Evolutionary conservation across 2,888 invertebrate genomes (phyloP), one percentile per base, ranked within the genome.

Genomic region (Mythimna albipuncta): DNA sequence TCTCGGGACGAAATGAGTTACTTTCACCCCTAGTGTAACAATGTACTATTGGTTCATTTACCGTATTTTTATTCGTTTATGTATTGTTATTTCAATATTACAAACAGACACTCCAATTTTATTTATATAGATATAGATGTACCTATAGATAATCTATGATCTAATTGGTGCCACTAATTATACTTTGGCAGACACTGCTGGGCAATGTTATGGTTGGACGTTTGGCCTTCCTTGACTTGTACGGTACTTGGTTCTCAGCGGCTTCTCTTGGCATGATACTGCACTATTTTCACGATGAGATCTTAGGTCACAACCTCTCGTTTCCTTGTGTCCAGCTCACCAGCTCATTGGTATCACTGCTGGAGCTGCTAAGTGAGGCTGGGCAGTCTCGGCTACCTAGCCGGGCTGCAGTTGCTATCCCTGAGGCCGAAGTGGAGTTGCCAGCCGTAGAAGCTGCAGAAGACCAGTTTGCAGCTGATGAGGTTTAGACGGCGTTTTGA

Each of bases 341-440:
- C 3, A 94, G 94, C 84, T 90, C 91, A 2, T 69, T 96, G 55
- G 85, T 92, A 3, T 89, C 91, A 3, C 79, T 96, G 9, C 72
- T 93, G 69, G 87, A 89, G 2, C 64, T 91, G 13, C 82, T 95
- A 1, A 88, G 87, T 6, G 93, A 93, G 2, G 91, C 92, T 11
- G 94, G 94, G 9, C 55, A 90, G 50, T 75, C 89, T 0, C 83
- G 79, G 16, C 26, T 6, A 6, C 47, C 47, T 16, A 6, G 16
- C 16, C 47, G 6, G 5, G 47, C 86, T n/a, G 84, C 90, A 11
- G 74, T 79, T 19, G 62, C 76, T 32, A 13, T 85, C 19, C 82
- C 87, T 7, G 83, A 76, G 6, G 58, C 68, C 19, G 85, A 80
- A 9, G 66, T 55, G 0, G 69, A 76, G 10, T 58, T 65, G 21